Evolutionary conservation across 2,113 vertebrate genomes (phyloP), one percentile per base, ranked within the genome.

Genomic region (Oenanthe oenanthe): DNA sequence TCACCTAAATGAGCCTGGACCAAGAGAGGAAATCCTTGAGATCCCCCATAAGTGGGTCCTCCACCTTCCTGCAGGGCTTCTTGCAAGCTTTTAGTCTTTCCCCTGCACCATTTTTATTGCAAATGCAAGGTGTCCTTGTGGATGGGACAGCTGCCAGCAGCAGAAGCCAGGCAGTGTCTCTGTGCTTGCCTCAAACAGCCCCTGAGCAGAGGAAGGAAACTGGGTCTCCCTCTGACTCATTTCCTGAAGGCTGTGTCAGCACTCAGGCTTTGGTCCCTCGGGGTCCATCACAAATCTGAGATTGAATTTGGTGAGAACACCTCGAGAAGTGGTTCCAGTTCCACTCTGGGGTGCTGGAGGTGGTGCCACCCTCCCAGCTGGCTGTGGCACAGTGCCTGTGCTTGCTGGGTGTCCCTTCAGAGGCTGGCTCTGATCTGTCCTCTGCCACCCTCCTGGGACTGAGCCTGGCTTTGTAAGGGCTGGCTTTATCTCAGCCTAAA

Each of bases 221-320:
- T 26, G 84, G 90, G 87, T 96, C 73, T 86, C 92, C 93, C 91
- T 95, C 70, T 88, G 89, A 95, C 43, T 96, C 94, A 96, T 94
- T 96, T 96, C 94, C 94, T 72, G 32, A 53, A 61, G 63, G 75
- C 91, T 95, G 71, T 85, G 31, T 93, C 94, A 95, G 95, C 95
- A 78, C 15, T 32, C 75, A 8, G 38, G 10, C 86, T 68, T n/a
- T 29, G 70, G 48, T 81, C 83, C 73, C 85, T 91, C 53, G 0
- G 53, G 67, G 17, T 22, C 2, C 85, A 19, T n/a, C 65, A 7
- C 20, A 26, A 3, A 12, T 8, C 13, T n/a, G 36, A 40, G 62
- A 0, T 42, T 74, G 13, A 43, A 7, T 13, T 45, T 5, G 2
- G 6, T 8, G 48, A 2, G 8, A 26, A 20, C 43, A 65, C 12